A percentile compares a stretch with the other conserved stretches of the same genome.
Evolutionary conservation across 1,140 invertebrate genomes (phyloP).

Genomic region (Rhyzopertha dominica): DNA sequence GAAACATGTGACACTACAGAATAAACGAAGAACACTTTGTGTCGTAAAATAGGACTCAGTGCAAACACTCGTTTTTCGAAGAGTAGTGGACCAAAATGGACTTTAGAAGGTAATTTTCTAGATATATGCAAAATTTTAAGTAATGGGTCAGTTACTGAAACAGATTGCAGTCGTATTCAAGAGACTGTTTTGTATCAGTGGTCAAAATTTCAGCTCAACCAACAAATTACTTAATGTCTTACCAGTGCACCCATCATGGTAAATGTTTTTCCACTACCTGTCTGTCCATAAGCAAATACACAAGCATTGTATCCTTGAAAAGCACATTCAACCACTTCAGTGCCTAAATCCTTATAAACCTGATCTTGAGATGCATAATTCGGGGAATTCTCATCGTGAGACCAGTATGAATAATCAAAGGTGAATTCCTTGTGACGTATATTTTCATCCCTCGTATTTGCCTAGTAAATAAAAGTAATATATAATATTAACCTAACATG

Average conservation of each 20-base stretch:
- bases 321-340: slow-evolving; percentile 88
- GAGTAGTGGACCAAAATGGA: no score
- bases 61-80: no score
- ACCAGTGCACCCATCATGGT: slow-evolving; percentile 95
- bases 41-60: no score
- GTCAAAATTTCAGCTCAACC: no score
- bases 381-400: slow-evolving; percentile 61
- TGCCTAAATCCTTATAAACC: slow-evolving; percentile 82
- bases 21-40: no score
- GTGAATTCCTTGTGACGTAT: slow-evolving; percentile 79
- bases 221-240: no score
- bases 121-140: no score
- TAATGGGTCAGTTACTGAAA: no score
- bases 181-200: no score
- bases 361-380: slow-evolving; percentile 79
- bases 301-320: slow-evolving; percentile 97
- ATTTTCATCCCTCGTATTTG: slow-evolving; percentile 40
- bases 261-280: slow-evolving; percentile 94
- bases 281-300: slow-evolving; percentile 92
- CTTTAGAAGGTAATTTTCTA: no score
- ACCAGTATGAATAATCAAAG: slow-evolving; percentile 93
- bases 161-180: no score
- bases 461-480: slow-evolving; percentile 26
- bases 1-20: no score
- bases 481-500: slow-evolving; percentile 9